Evolutionary conservation across 2,113 vertebrate genomes (phyloP), one percentile per base, ranked within the genome.

Genomic region (Hemibagrus wyckioides): DNA sequence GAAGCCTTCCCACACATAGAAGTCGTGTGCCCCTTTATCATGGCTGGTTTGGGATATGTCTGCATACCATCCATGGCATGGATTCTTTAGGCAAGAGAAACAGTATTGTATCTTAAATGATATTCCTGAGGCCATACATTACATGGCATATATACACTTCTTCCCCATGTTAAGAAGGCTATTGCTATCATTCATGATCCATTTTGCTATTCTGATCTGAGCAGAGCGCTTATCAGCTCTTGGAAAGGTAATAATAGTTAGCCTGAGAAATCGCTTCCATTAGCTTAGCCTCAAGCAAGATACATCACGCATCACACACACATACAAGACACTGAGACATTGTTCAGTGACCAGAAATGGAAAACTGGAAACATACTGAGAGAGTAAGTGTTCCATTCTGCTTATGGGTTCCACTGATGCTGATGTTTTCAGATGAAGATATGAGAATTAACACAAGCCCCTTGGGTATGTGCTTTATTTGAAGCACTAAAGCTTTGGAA

Each of bases 211-310:
- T 39, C 69, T 15, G 41, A 48, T 44, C 69, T 14, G 41, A 69
- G 54, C 28, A 6, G 21, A 80, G 61, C 36, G 67, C 77, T 85
- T 65, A 48, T 76, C 41, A 69, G 54, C 67, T 28, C 85, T 85
- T 77, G 79, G 79, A 54, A 41, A 88, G 84, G 82, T 61, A 50
- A 84, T 86, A 86, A 76, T 23, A 57, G 54, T 63, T 52, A 54
- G 25, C 54, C 19, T 89, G 88, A 89, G 65, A 71, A 86, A 86
- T 81, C 19, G 30, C 54, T 41, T 80, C 75, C 81, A 80, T 86
- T 86, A 89, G 79, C 56, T 86, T 89, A 79, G 54, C 67, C 57
- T 76, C 77, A 85, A 79, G 54, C 84, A 85, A 41, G 69, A 54
- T 52, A 59, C 69, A 5, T 41, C 21, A 48, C 69, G 11, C 39